Evolutionary conservation across 1,140 invertebrate species (phyloP).

Genomic region (Micrasema minimum): DNA sequence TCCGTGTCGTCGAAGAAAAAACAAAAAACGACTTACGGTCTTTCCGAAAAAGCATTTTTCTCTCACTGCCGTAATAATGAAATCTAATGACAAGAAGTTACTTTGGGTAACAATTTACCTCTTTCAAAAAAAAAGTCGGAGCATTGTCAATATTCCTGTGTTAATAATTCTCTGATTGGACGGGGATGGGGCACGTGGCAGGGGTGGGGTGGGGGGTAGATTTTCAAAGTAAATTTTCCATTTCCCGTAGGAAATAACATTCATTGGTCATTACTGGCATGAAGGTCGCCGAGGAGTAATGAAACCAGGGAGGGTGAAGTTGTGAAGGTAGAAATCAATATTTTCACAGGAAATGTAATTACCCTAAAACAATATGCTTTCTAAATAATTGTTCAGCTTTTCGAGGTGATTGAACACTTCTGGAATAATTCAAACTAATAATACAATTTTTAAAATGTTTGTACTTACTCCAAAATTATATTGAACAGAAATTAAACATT

Average conservation of each 20-base stretch:
- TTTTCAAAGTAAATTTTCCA: constrained; percentile 32
- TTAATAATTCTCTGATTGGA: constrained; percentile 38
- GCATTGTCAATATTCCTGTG: constrained; percentile 29
- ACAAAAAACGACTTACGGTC: too few species aligned
- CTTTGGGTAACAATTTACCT: not conserved
- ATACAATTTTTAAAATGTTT: too few species aligned
- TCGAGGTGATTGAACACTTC: not conserved
- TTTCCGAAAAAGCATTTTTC: too few species aligned
- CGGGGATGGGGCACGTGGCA: not conserved
- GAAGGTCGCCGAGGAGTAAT: constrained; percentile 29
- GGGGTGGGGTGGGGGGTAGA: not conserved
- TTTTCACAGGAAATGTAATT: constrained; percentile 28
- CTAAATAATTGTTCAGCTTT: constrained; percentile 3
- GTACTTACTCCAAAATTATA: too few species aligned
- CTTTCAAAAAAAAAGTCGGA: constrained; percentile 8
- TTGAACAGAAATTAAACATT: too few species aligned
- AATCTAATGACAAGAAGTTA: too few species aligned
- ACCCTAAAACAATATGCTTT: too few species aligned
- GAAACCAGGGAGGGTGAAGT: constrained; percentile 11
- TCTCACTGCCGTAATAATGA: too few species aligned
- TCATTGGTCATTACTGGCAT: constrained; percentile 36
- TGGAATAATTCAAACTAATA: too few species aligned
- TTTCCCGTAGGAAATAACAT: constrained; percentile 39
- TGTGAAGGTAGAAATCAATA: constrained; percentile 24
- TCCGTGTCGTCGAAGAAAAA: too few species aligned